A percentile compares a stretch with the other conserved stretches of the same genome.
These are phyloP conservation scores for Masticophis lateralis DNA, from an alignment of 2,797 vertebrate genomes.

Conservation along the genomic window DNA sequence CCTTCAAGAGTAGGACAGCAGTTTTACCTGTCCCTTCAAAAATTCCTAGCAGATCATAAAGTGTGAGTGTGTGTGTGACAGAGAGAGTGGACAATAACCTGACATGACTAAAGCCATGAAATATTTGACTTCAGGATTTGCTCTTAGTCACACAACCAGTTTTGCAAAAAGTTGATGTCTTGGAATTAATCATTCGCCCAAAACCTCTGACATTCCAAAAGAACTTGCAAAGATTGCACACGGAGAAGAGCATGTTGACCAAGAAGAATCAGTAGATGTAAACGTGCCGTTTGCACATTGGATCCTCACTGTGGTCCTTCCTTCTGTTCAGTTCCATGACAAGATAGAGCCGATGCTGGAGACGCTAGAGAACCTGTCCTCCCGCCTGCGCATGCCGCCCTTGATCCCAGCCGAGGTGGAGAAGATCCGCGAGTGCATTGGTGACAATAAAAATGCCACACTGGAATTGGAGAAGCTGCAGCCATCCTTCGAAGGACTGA, in stretches of 20 bases:
- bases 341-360: slow-evolving; percentile 98
- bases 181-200: not conserved
- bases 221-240: not conserved
- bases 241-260: not conserved
- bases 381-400: slow-evolving; percentile 87
- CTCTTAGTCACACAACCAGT: not conserved
- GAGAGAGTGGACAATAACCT: too few species aligned
- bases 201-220: not conserved
- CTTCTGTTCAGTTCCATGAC: slow-evolving; percentile 86
- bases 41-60: not conserved
- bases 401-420: slow-evolving; percentile 96
- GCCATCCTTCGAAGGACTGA: slow-evolving; percentile 92
- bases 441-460: slow-evolving; percentile 85
- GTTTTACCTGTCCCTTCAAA: not conserved
- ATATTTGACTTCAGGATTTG: not conserved
- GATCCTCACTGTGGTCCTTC: not conserved
- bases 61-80: not conserved
- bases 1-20: not conserved
- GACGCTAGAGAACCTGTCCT: slow-evolving; percentile 86
- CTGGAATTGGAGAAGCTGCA: slow-evolving; percentile 97
- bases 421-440: slow-evolving; percentile 96
- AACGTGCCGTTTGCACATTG: too few species aligned
- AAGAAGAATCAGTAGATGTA: not conserved
- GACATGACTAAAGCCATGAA: not conserved
- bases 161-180: not conserved